Base-by-base conservation (phyloP, 2,113 vertebrate species). In the Corythornis madagascariensis region DNA sequence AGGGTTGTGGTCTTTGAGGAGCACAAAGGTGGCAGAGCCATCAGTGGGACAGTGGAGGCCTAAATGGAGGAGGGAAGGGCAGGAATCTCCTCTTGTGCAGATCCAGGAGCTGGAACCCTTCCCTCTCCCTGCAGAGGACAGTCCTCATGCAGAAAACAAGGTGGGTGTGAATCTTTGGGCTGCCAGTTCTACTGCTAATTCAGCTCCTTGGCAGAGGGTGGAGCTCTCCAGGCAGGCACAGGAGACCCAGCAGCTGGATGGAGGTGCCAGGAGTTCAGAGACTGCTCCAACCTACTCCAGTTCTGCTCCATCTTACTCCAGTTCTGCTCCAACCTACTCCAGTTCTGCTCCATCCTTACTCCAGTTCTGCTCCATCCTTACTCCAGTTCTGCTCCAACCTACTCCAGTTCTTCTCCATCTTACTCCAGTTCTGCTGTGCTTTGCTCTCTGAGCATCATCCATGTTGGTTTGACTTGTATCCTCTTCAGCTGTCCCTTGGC, bases 201-300 rank as follows among this genome's bases (percentile, higher is more conserved):
- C 47, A 45, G 3, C 16, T 69, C 53, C 26, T 69, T 0, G 0
- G 59, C 60, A 50, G 45, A 45, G 28, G 11, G 3, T 43, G 48
- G 38, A 83, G 57, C 35, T 55, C 50, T 48, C 40, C 31, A 9
- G 77, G 31, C 33, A 53, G 43, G 20, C 19, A 6, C 52, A 43
- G 71, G 47, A 83, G 22, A 55, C 22, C 69, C 45, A 12, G 26
- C 9, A 4, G 15, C 12, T 45, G 38, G 16, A 13, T 29, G 47
- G 33, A 66, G 69, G 13, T 43, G 33, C 81, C 57, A 20, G 3
- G 2, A 26, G 64, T 70, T 43, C 33, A 67, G 33, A 59, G 21
- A 14, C 43, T 47, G 43, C 43, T 31, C 22, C 47, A 52, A 0
- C 21, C 55, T 6, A 15, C 13, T 88, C 38, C 2, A 4, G n/a